Base-by-base conservation (phyloP, 2,888 invertebrate species). In the Dasysyrphus albostriatus region DNA sequence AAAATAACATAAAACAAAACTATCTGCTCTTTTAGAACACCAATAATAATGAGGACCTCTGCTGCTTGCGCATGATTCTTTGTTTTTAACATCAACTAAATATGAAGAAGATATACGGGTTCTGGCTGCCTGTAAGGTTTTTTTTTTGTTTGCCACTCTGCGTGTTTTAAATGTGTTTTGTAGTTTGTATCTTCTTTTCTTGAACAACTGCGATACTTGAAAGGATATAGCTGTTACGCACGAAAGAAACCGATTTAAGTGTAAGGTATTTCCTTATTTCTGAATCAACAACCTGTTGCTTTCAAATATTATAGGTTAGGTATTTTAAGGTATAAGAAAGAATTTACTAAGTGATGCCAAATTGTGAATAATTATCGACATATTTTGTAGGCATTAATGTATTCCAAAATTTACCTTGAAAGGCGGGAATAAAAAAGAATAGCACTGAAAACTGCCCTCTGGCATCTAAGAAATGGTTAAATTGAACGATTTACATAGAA, bases 1-100 rank as follows among this genome's bases (percentile, higher is more conserved):
- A 29, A 54, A 49, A n/a, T n/a, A n/a, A n/a, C n/a, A 42, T 7
- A 47, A 4, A 5, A 32, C 32, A 44, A 49, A 49, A 49, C 39
- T 39, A 39, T 39, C 39, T 39, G 12, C 12, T 39, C 39, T 39
- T 39, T 12, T 39, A 39, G 10, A 49, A 14, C 19, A 74, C 29
- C 65, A 37, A 65, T 56, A 65, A 84, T 84, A 59, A 83, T 79
- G 80, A 84, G 58, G 80, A 80, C 80, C 80, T 76, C 63, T 32
- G 63, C 49, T 49, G 65, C 7, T 54, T 54, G 79, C 75, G 79
- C 74, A 83, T 69, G 70, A 65, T 79, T 24, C 54, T 76, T 84
- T 81, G 67, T 83, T 74, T 84, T 84, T 72, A 51, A 65, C 29
- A 39, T 54, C 24, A 54, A 29, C 8, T 9, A 49, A n/a, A 39